phyloP scores from a whole-genome alignment of 2,888 invertebrate species.

The Protophormia terraenovae region DNA sequence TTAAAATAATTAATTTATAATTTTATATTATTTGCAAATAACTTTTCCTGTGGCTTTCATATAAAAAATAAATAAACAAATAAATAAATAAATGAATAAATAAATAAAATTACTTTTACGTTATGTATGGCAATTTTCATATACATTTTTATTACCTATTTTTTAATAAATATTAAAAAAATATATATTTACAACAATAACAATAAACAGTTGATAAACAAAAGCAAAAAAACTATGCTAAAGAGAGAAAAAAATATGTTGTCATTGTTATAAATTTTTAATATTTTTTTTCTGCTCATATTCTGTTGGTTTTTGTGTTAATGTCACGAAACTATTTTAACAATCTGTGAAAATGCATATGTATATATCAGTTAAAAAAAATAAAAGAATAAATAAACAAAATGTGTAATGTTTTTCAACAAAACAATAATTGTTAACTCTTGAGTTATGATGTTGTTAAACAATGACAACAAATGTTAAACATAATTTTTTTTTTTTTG shows the following conservation, averaged over 20 bases:
- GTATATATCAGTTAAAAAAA: background rate
- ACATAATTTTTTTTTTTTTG: too few relatives aligned
- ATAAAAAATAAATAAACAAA: too few relatives aligned
- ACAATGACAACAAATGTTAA: conserved; percentile 12
- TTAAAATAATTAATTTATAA: too few relatives aligned
- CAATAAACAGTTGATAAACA: background rate
- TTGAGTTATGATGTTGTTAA: conserved; percentile 34
- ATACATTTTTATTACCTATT: background rate
- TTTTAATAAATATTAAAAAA: background rate
- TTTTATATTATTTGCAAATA: too few relatives aligned
- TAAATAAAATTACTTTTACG: background rate
- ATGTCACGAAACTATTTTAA: conserved; percentile 13
- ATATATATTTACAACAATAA: background rate
- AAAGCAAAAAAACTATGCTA: background rate
- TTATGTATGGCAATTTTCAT: conserved; percentile 4
- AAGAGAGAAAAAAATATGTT: background rate
- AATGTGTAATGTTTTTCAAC: background rate
- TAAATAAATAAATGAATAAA: too few relatives aligned
- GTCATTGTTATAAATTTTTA: background rate
- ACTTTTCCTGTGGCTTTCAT: too few relatives aligned
- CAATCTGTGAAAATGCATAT: conserved; percentile 15
- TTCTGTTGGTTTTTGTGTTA: background rate
- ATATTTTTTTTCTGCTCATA: background rate
- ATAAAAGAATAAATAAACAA: background rate
- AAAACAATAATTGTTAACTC: conserved; percentile 23